Evolutionary conservation across 2,113 vertebrate species (phyloP).

Genomic region (Oreochromis tanganicae): DNA sequence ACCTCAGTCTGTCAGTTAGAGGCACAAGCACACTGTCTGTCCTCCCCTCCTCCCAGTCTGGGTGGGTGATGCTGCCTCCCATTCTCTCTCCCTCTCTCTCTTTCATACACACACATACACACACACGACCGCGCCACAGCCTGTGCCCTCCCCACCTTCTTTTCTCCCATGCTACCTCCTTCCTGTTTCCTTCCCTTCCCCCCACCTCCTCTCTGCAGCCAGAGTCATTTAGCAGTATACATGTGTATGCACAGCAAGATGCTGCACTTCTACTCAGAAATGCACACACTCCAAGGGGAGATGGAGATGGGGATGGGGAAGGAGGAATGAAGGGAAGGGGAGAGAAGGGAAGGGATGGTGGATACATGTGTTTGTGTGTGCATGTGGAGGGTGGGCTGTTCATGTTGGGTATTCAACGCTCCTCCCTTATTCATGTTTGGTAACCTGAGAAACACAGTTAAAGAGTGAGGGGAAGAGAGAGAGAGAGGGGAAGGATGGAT

Average conservation of each 20-base stretch:
- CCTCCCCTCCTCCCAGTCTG: conserved; percentile 59
- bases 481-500: conserved; percentile 3
- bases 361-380: neutral
- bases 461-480: neutral
- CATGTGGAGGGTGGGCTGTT: neutral
- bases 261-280: conserved; percentile 45
- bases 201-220: conserved; percentile 57
- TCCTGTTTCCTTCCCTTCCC: conserved; percentile 56
- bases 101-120: neutral
- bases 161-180: conserved; percentile 53
- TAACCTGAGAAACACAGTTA: conserved; percentile 58
- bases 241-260: conserved; percentile 50
- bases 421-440: conserved; percentile 60
- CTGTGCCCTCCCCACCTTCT: conserved; percentile 52
- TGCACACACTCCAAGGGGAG: conserved; percentile 38
- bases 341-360: neutral
- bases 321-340: neutral
- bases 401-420: conserved; percentile 31
- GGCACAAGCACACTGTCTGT: conserved; percentile 57
- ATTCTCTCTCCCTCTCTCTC: conserved; percentile 39
- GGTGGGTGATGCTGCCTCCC: conserved; percentile 61
- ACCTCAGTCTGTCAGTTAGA: conserved; percentile 59
- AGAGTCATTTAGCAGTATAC: conserved; percentile 61
- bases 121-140: conserved; percentile 19
- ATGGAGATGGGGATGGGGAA: conserved; percentile 6